Evolutionary conservation across 2,888 invertebrate species (phyloP).

Genomic region (Andrena flavipes): DNA sequence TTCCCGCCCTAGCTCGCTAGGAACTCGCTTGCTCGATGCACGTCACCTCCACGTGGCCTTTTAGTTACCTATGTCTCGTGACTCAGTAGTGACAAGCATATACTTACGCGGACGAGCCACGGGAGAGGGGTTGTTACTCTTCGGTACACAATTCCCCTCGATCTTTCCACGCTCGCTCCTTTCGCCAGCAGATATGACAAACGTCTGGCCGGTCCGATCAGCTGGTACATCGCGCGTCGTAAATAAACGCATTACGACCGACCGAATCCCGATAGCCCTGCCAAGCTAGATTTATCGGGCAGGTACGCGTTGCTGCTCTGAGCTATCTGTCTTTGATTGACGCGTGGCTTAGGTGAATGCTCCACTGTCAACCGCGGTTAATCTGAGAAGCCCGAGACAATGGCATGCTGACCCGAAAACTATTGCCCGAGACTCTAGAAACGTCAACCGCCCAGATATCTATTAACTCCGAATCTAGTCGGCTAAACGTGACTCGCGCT

Average conservation of each 20-base stretch:
- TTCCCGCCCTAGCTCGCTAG: background rate
- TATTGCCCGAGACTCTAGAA: background rate
- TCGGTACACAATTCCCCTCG: too few relatives aligned
- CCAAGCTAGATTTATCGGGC: conserved; percentile 34
- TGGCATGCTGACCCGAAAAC: conserved; percentile 6
- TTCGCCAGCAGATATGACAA: background rate
- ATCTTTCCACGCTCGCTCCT: too few relatives aligned
- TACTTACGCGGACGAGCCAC: background rate
- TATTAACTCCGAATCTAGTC: background rate
- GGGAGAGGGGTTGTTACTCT: too few relatives aligned
- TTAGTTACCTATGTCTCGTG: background rate
- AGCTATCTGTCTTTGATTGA: conserved; percentile 17
- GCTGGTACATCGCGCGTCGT: background rate
- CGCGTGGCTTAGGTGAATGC: conserved; percentile 4
- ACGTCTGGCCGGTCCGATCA: background rate
- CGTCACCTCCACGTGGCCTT: conserved; percentile 4
- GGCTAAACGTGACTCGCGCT: background rate
- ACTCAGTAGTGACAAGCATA: background rate
- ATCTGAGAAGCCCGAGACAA: conserved; percentile 15
- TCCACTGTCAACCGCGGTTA: conserved; percentile 16
- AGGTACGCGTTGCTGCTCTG: background rate
- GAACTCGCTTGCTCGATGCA: background rate
- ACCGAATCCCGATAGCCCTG: conserved; percentile 14
- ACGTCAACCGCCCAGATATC: background rate
- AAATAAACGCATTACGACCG: conserved; percentile 12